A percentile compares a stretch with the other conserved stretches of the same genome.
These are phyloP conservation scores for Leptatherina wallacei DNA, from an alignment of 2,797 vertebrate genomes.

Conservation along the genomic window DNA sequence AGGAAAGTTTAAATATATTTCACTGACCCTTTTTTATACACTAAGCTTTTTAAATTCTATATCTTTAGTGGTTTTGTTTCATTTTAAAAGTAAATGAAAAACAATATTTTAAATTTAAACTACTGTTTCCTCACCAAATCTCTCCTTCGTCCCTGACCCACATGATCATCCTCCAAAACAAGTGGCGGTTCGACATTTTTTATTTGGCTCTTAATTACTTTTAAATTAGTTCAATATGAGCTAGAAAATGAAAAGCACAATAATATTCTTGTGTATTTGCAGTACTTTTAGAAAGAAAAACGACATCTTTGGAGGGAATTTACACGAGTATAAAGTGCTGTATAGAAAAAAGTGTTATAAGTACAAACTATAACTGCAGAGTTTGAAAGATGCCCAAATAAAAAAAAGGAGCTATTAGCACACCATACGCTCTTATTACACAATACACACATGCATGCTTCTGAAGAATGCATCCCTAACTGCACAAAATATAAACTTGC, in stretches of 20 bases:
- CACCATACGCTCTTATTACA: slow-evolving; percentile 8
- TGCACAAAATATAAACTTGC: slow-evolving; percentile 37
- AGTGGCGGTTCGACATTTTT: not conserved
- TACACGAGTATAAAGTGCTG: not conserved
- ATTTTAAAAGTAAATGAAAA: not conserved
- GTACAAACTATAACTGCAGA: not conserved
- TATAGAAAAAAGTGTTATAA: not conserved
- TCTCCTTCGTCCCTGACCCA: not conserved
- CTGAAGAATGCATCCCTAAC: slow-evolving; percentile 28
- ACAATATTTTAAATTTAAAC: not conserved
- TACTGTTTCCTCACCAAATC: not conserved
- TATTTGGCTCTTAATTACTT: not conserved
- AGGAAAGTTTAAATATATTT: not conserved
- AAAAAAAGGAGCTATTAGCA: not conserved
- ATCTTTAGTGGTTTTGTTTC: not conserved
- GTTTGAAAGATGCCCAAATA: slow-evolving; percentile 1
- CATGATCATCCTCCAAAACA: not conserved
- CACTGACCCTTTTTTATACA: not conserved
- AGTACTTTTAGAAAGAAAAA: not conserved
- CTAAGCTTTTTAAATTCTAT: not conserved
- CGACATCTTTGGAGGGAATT: too few relatives aligned
- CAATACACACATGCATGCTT: slow-evolving; percentile 10
- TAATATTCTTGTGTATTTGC: not conserved
- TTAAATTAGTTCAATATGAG: not conserved
- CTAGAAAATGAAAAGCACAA: not conserved